Evolutionary conservation across 2,113 vertebrate genomes (phyloP).

Genomic region (Oreotragus oreotragus): DNA sequence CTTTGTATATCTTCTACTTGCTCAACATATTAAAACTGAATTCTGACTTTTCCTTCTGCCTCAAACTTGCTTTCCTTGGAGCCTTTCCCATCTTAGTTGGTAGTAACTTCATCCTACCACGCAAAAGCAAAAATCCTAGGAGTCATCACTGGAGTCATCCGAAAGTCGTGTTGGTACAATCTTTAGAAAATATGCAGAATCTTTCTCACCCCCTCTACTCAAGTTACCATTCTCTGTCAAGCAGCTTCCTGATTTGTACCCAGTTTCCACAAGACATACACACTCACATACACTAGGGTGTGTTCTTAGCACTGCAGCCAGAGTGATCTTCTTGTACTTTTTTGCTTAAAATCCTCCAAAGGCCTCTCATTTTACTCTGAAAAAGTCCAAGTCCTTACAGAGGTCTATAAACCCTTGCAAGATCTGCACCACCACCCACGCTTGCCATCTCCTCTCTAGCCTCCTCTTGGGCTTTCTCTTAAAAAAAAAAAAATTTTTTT

Average conservation of each 20-base stretch:
- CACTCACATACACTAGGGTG: not conserved
- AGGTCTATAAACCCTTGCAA: not conserved
- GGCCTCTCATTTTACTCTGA: not conserved
- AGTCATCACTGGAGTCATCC: not conserved
- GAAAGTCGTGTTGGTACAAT: not conserved
- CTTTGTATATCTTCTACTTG: not conserved
- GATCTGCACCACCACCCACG: not conserved
- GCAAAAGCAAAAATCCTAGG: not conserved
- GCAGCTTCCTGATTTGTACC: not conserved
- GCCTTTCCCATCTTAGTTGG: not conserved
- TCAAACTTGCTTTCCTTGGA: not conserved
- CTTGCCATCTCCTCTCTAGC: not conserved
- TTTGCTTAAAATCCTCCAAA: not conserved
- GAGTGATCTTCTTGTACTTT: not conserved
- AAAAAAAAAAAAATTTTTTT: not conserved
- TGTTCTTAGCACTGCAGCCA: not conserved
- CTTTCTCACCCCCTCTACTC: not conserved
- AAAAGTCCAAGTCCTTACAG: not conserved
- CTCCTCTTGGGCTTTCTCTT: not conserved
- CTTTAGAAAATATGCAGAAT: not conserved
- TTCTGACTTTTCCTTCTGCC: not conserved
- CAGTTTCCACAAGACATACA: not conserved
- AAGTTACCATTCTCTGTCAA: not conserved
- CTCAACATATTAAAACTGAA: not conserved
- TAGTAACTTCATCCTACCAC: not conserved